Conservation (phyloP, 2,113 vertebrate genomes). For the Callipepla californica region DNA sequence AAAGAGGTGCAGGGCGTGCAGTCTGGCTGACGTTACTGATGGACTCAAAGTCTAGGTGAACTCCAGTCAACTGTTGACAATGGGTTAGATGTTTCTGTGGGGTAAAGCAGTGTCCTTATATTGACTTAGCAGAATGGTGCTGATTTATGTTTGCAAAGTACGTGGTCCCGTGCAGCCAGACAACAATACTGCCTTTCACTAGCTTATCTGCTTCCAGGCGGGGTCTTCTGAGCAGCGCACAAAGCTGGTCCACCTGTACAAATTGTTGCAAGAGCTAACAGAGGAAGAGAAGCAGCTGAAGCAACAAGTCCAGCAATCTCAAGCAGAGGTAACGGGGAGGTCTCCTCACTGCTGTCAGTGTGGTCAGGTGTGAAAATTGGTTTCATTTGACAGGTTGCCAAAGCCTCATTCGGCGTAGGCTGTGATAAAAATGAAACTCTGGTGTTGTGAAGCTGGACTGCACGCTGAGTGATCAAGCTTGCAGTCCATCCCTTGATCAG, state of each 20-base stretch:
- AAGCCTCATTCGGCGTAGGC: not conserved
- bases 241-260: conserved; percentile 71
- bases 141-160: not conserved
- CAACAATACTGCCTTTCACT: not conserved
- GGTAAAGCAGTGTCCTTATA: not conserved
- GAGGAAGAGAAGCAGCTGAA: conserved; percentile 72
- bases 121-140: not conserved
- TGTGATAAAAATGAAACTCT: not conserved
- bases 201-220: conserved; percentile 75
- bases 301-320: conserved; percentile 71
- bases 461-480: not conserved
- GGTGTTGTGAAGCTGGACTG: not conserved
- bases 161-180: not conserved
- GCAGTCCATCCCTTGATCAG: not conserved
- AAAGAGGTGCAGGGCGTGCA: not conserved
- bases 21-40: not conserved
- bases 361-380: not conserved
- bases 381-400: not conserved
- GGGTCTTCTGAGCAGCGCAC: conserved; percentile 76
- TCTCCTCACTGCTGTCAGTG: not conserved
- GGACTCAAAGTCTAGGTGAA: not conserved
- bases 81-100: not conserved
- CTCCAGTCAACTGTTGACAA: not conserved
- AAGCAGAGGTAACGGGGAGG: conserved; percentile 82
- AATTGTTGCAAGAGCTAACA: conserved; percentile 77